Percentiles rank a stretch among this genome's conserved stretches.
Evolutionary conservation across 2,888 invertebrate species (phyloP).

Genomic region (Andrena flavipes): DNA sequence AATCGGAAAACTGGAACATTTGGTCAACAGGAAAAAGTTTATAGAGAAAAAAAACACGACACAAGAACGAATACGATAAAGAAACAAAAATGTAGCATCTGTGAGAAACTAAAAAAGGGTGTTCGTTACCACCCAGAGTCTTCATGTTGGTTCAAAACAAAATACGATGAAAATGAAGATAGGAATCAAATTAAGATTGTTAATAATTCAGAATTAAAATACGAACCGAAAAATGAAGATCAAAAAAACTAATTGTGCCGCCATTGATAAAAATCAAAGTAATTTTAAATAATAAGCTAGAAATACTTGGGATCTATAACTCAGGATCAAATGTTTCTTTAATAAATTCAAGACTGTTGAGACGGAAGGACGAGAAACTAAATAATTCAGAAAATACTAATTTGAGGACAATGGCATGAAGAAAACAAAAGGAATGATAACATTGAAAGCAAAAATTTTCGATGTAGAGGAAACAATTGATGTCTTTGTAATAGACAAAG

Average conservation of each 20-base stretch:
- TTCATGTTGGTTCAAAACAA: conserved; percentile 61
- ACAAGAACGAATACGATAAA: conserved; percentile 29
- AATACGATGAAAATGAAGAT: conserved; percentile 40
- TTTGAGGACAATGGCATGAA: neutral
- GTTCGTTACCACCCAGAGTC: conserved; percentile 61
- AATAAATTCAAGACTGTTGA: conserved; percentile 55
- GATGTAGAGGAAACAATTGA: conserved; percentile 42
- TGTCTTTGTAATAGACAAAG: conserved; percentile 50
- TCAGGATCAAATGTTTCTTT: conserved; percentile 64
- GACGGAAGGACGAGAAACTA: neutral
- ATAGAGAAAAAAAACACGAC: conserved; percentile 52
- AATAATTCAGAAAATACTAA: neutral
- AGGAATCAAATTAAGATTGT: conserved; percentile 43
- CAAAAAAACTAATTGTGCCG: conserved; percentile 60
- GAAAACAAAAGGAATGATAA: conserved; percentile 9
- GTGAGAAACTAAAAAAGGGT: conserved; percentile 45
- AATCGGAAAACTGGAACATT: conserved; percentile 74
- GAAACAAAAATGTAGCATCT: conserved; percentile 47
- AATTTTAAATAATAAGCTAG: conserved; percentile 45
- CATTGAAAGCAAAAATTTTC: conserved; percentile 44
- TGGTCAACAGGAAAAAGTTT: conserved; percentile 57
- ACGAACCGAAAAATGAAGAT: conserved; percentile 45
- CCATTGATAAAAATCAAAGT: conserved; percentile 66
- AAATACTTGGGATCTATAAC: conserved; percentile 58
- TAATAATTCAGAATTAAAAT: conserved; percentile 59